These are phyloP conservation scores for Drosophila birchii DNA, from an alignment of 2,888 invertebrate genomes.

Conservation along the genomic window DNA sequence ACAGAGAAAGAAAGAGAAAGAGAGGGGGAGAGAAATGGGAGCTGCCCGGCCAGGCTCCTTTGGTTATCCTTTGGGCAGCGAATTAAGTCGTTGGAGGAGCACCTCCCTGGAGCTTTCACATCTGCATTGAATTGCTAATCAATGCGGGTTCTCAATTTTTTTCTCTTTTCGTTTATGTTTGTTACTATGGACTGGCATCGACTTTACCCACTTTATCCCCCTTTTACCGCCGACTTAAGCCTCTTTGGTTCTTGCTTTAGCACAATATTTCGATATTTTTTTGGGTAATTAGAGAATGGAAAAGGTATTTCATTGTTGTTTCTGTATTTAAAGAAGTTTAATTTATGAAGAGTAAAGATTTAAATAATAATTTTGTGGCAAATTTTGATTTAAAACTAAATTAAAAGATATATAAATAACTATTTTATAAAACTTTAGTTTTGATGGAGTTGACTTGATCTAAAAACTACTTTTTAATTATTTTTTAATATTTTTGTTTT, in stretches of 20 bases:
- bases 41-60: not conserved
- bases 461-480: too few species aligned
- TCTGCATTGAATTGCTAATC: slow-evolving; percentile 66
- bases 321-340: not conserved
- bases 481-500: too few species aligned
- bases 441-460: too few species aligned
- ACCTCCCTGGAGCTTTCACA: slow-evolving; percentile 21
- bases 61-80: slow-evolving; percentile 1
- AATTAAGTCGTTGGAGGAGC: not conserved
- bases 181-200: not conserved
- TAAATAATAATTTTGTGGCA: too few species aligned
- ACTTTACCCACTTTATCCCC: slow-evolving; percentile 8
- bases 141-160: slow-evolving; percentile 31
- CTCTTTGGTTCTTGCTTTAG: slow-evolving; percentile 1
- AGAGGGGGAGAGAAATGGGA: not conserved
- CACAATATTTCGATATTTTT: slow-evolving; percentile 1
- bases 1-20: not conserved
- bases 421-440: too few species aligned
- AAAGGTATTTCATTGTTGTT: not conserved
- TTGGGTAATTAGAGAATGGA: not conserved
- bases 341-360: not conserved
- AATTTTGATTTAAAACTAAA: not conserved
- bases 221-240: slow-evolving; percentile 17
- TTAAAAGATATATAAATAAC: not conserved
- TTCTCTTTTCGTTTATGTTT: not conserved